Base-by-base conservation (phyloP, 37 sponge, comb jelly and placozoan genomes). In the Ephydatia muelleri region DNA sequence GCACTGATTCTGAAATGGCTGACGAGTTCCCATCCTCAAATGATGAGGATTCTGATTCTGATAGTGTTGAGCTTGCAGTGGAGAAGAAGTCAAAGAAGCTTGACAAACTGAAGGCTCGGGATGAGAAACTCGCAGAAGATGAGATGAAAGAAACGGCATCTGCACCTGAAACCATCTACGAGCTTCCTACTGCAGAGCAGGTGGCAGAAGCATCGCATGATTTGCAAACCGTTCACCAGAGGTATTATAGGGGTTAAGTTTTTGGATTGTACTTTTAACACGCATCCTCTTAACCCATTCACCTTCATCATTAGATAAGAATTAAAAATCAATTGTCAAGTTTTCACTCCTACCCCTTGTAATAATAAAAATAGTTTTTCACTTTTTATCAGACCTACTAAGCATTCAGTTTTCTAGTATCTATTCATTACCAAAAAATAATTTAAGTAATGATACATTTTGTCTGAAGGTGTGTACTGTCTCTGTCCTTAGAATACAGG, bases 161-260 rank as follows among this genome's bases (percentile, higher is more conserved):
- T 31, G 75, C 70, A 16, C 70, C 47, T 8, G 86, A 88, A 12
- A 47, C 57, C 16, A 11, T 88, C n/a, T 94, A 83, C 67, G 75
- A 82, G 29, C 84, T 97, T n/a, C 97, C 97, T 26, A 92, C 89
- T 8, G 34, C 80, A 0, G 88, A 90, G 35, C 87, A 90, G 75
- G 27, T 94, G 21, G 91, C 76, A 36, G 96, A 92, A 35, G 81
- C 88, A 23, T 72, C 80, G 9, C 82, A 75, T 40, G 90, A 87
- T 33, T 69, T 93, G 19, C 84, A 80, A 38, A 57, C 39, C 38
- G 30, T 87, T 6, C 70, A 82, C 27, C 91, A 94, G 71, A 57
- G 81, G 6, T 57, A 57, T 78, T 32, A 32, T 78, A 37, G 49
- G 32, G 27, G n/a, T n/a, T n/a, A n/a, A n/a, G n/a, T n/a, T n/a